Base-by-base conservation (phyloP, 2,797 vertebrate species). In the Acrossocheilus wenchowensis region DNA sequence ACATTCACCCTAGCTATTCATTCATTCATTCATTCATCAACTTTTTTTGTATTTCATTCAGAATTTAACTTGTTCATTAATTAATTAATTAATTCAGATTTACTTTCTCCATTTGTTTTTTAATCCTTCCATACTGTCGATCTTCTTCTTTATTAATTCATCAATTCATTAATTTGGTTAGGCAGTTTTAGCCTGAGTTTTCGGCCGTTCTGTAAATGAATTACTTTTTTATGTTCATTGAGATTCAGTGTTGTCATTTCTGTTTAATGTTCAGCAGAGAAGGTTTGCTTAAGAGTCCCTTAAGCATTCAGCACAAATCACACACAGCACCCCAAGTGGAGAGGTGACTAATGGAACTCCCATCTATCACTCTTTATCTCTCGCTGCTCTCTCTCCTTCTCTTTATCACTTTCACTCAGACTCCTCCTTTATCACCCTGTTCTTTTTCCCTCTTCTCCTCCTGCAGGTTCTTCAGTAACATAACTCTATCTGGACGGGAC, bases 391-490 rank as follows among this genome's bases (percentile, higher is more conserved):
- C 87, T 78, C 72, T 87, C 50, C n/a, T 62, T 84, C 73, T 73
- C 48, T 30, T 43, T 62, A 34, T 86, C 83, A 86, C 74, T 78
- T 41, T 86, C 68, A 39, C 66, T 73, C 41, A 71, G 30, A 87
- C 54, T 85, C 52, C 50, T 78, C n/a, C 64, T 48, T 82, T 88
- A 43, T 86, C 34, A 82, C 79, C 62, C 75, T 57, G 48, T 41
- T 66, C 36, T 48, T 68, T 78, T 52, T 66, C 11, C 57, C 26
- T 69, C 75, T 75, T 62, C 78, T 85, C 78, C 45, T 90, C 72
- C 75, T 83, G 50, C 93, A 96, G 96, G 93, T 97, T 95, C 92
- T 97, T 97, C 92, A 96, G 94, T 93, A 97, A 97, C 90, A 96
- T 96, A 90, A 95, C 96, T 2, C 95, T 96, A 94, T 95, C 95